Base-by-base conservation (phyloP, 1,140 invertebrate genomes). In the Trachelipus rathkii region DNA sequence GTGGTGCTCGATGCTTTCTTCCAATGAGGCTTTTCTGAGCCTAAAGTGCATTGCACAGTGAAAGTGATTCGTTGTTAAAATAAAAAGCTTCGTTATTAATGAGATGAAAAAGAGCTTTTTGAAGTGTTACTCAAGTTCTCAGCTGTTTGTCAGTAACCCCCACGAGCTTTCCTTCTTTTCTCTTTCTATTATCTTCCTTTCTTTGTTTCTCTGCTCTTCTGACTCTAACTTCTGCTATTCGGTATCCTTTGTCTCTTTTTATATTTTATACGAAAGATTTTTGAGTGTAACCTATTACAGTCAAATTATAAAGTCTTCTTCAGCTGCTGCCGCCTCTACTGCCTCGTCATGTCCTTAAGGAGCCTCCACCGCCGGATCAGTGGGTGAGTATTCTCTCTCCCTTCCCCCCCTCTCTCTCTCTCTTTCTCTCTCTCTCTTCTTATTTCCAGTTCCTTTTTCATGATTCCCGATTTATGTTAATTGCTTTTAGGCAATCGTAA, bases 281-380 rank as follows among this genome's bases (percentile, higher is more conserved):
- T 60, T 60, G 11, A 15, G 50, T 19, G 19, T 60, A 13, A 19
- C 50, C 50, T 60, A 15, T 19, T 60, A 15, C 50, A 60, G 8
- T 19, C 50, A 60, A 13, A 19, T 15, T 19, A 15, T 60, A 60
- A 60, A 19, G 19, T 19, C 50, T 60, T 60, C 50, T 60, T 60
- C 8, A 2, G 50, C 50, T 60, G 50, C 50, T 60, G 50, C 50
- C 50, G 50, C 50, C 50, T 60, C 33, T 60, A 60, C 11, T 60
- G 50, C 50, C 50, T 60, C 50, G 50, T 8, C 11, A 60, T 60
- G 50, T 60, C 50, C 50, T 15, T 60, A 19, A 60, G 50, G 19
- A 60, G 50, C 50, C 50, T 60, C 19, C 50, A 60, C 50, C 50
- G 50, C 11, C 50, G 50, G 19, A 60, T 60, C 50, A 60, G 50